These are phyloP conservation scores for Himalopsyche kuldschensis DNA, from an alignment of 2,888 invertebrate species.

Conservation along the genomic window DNA sequence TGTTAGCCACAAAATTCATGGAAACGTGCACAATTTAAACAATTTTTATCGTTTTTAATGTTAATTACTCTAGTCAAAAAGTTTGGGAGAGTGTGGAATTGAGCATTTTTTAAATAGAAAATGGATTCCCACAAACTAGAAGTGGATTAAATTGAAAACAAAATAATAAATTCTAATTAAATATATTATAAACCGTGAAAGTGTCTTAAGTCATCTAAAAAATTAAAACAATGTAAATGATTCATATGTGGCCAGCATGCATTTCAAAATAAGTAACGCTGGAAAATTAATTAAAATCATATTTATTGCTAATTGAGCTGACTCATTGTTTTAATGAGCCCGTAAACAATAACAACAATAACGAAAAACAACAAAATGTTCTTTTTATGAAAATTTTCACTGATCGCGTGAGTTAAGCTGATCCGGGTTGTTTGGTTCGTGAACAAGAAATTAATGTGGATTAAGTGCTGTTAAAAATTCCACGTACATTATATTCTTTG, in stretches of 20 bases:
- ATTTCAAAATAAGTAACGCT: background rate
- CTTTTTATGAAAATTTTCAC: background rate
- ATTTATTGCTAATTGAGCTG: background rate
- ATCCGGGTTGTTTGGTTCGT: background rate
- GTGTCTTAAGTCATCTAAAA: background rate
- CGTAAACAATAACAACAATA: background rate
- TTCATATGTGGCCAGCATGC: background rate
- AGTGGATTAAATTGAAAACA: background rate
- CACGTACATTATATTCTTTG: background rate
- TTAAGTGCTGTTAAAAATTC: background rate
- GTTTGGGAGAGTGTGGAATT: too few relatives aligned
- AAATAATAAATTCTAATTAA: background rate
- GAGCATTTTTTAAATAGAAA: background rate
- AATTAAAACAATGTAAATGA: background rate
- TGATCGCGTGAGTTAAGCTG: background rate
- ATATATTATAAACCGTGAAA: background rate
- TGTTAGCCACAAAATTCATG: too few relatives aligned
- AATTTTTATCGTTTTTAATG: too few relatives aligned
- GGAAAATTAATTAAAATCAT: background rate
- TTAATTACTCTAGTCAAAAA: too few relatives aligned
- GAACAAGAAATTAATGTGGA: background rate
- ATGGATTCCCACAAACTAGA: background rate
- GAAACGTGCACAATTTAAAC: too few relatives aligned
- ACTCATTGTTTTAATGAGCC: background rate
- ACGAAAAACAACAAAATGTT: background rate